These are phyloP conservation scores for Tachypleus tridentatus DNA, from an alignment of 1,140 invertebrate genomes.

Conservation along the genomic window DNA sequence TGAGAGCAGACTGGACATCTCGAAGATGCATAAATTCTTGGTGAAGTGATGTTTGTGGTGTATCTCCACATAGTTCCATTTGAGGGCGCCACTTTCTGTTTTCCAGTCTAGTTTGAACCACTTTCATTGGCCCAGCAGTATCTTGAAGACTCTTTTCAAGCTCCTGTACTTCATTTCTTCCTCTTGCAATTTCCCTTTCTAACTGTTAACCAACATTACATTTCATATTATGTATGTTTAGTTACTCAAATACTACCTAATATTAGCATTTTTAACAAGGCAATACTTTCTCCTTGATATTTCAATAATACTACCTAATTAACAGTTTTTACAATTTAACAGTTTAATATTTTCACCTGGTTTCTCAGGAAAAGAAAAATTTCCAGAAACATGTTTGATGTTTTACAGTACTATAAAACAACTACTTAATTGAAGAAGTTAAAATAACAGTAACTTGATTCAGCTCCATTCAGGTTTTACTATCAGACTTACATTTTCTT, in stretches of 20 bases:
- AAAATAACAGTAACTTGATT: too few species aligned
- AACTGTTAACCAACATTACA: not conserved
- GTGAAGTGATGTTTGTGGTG: too few species aligned
- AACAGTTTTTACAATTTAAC: not conserved
- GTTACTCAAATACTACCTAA: not conserved
- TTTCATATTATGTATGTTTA: not conserved
- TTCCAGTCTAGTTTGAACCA: constrained; percentile 14
- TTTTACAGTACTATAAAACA: too few species aligned
- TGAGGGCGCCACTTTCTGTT: constrained; percentile 7
- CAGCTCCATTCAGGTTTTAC: too few species aligned
- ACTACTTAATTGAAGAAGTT: too few species aligned
- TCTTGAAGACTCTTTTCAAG: constrained; percentile 4
- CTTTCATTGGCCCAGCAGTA: constrained; percentile 1
- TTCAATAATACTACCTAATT: too few species aligned
- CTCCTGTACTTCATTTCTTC: constrained; percentile 7
- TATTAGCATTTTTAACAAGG: too few species aligned
- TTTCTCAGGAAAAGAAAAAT: constrained; percentile 1
- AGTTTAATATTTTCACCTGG: constrained; percentile 4
- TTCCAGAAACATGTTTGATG: too few species aligned
- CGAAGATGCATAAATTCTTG: too few species aligned
- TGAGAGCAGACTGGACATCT: too few species aligned
- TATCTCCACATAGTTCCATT: constrained; percentile 11
- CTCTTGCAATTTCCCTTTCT: constrained; percentile 9
- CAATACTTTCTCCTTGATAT: too few species aligned
- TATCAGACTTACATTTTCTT: too few species aligned